Evolutionary conservation across 2,113 vertebrate species (phyloP).

Genomic region (Rattus rattus): DNA sequence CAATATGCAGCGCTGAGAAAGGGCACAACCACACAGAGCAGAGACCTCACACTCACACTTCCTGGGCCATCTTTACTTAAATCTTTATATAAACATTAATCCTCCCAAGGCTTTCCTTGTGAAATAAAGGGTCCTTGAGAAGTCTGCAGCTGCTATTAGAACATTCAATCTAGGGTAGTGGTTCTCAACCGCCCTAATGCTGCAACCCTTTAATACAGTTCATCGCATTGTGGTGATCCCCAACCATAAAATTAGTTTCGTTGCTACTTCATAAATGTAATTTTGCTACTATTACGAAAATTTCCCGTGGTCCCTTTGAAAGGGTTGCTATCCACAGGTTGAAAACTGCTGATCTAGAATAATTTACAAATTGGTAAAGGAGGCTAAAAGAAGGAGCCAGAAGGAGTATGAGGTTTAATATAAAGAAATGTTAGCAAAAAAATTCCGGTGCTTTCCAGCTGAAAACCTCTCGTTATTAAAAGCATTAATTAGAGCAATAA

Average conservation of each 20-base stretch:
- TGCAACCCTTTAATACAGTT: not conserved
- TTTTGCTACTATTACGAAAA: not conserved
- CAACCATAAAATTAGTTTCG: not conserved
- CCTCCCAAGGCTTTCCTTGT: conserved; percentile 11
- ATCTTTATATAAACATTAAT: conserved; percentile 4
- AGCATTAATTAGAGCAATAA: conserved; percentile 37
- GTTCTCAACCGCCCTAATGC: not conserved
- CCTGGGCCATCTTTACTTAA: not conserved
- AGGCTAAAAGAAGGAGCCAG: not conserved
- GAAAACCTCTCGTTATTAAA: conserved; percentile 41
- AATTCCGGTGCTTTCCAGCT: conserved; percentile 31
- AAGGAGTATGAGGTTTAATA: conserved; percentile 36
- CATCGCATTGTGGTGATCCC: not conserved
- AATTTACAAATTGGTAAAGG: conserved; percentile 46
- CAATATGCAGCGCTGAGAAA: not conserved
- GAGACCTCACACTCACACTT: not conserved
- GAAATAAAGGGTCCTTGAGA: conserved; percentile 47
- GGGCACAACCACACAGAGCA: not conserved
- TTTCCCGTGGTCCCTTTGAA: not conserved
- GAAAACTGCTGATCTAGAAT: not conserved
- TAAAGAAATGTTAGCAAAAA: conserved; percentile 61
- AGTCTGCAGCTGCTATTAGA: not conserved
- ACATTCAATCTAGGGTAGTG: not conserved
- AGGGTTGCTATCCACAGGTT: not conserved
- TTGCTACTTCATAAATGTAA: not conserved